A percentile compares a stretch with the other conserved stretches of the same genome.
phyloP scores from a whole-genome alignment of 64 coral and sea anemone species.

The Actinia tenebrosa region DNA sequence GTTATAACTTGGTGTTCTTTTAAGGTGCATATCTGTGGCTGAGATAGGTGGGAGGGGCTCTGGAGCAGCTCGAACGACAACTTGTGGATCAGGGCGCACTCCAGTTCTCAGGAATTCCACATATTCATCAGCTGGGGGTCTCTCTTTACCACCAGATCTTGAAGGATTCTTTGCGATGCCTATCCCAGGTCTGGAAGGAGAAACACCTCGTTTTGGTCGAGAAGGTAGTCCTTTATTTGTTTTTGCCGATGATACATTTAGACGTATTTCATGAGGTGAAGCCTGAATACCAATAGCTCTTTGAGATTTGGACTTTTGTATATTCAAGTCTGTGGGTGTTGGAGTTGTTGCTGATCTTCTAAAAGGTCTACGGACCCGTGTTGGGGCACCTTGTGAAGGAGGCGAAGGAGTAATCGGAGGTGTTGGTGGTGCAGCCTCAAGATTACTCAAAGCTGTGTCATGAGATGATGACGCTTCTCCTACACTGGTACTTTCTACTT shows the following conservation, averaged over 20 bases:
- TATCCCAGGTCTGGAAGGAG: constrained; percentile 65
- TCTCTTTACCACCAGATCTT: constrained; percentile 44
- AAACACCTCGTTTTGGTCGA: constrained; percentile 35
- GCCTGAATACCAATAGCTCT: constrained; percentile 80
- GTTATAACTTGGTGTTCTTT: constrained; percentile 39
- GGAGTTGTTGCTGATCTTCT: constrained; percentile 65
- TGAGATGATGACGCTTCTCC: constrained; percentile 20
- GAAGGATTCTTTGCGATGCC: constrained; percentile 49
- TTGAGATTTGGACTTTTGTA: constrained; percentile 48
- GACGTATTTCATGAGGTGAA: constrained; percentile 71
- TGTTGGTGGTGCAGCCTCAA: not conserved
- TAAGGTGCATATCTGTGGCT: constrained; percentile 45
- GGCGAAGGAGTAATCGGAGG: constrained; percentile 64
- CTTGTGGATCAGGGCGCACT: constrained; percentile 73
- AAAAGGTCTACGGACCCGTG: constrained; percentile 30
- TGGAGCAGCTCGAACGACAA: constrained; percentile 74
- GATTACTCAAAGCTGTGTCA: constrained; percentile 2
- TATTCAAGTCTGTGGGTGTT: constrained; percentile 30
- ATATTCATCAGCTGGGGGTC: constrained; percentile 77
- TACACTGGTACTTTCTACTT: constrained; percentile 27
- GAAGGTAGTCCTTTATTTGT: constrained; percentile 69
- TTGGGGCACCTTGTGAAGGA: constrained; percentile 57
- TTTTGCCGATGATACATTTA: constrained; percentile 64
- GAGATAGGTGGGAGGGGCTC: constrained; percentile 83
- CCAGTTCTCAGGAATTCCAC: constrained; percentile 90